These are phyloP conservation scores for Timandra comae DNA, from an alignment of 2,888 invertebrate genomes.

Conservation along the genomic window DNA sequence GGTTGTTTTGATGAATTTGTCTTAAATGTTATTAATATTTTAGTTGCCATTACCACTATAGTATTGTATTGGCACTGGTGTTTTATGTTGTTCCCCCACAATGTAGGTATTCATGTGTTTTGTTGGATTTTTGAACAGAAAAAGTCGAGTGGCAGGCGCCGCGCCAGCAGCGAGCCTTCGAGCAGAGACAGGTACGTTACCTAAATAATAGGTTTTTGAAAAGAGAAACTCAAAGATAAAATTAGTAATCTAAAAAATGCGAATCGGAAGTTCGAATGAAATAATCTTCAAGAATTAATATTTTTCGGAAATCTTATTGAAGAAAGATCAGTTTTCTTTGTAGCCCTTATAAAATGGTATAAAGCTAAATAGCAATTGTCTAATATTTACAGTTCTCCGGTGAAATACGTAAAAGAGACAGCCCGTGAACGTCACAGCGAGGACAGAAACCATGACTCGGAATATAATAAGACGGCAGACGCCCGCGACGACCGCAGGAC, in stretches of 20 bases:
- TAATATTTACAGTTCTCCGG: constrained; percentile 57
- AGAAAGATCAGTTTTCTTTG: background rate
- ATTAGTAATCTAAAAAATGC: no score
- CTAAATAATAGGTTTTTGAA: no score
- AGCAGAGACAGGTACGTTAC: constrained; percentile 61
- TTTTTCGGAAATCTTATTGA: background rate
- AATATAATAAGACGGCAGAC: constrained; percentile 56
- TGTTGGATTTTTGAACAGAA: constrained; percentile 60
- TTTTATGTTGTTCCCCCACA: constrained; percentile 34
- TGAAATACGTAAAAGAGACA: constrained; percentile 50
- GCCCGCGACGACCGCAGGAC: constrained; percentile 58
- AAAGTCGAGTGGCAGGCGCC: constrained; percentile 62
- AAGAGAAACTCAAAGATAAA: no score
- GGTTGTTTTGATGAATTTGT: constrained; percentile 41
- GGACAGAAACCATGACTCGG: constrained; percentile 44
- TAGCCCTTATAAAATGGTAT: no score
- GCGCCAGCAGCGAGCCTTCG: constrained; percentile 54
- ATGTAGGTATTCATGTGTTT: constrained; percentile 33
- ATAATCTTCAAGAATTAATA: no score
- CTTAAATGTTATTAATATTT: constrained; percentile 38
- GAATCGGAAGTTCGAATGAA: no score
- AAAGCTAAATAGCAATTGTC: no score
- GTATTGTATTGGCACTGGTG: constrained; percentile 76
- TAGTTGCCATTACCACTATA: constrained; percentile 71
- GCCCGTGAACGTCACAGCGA: constrained; percentile 49